Percentiles rank a stretch among this genome's conserved stretches.
phyloP scores from a whole-genome alignment of 2,888 invertebrate genomes.

The Stratiomys singularior region DNA sequence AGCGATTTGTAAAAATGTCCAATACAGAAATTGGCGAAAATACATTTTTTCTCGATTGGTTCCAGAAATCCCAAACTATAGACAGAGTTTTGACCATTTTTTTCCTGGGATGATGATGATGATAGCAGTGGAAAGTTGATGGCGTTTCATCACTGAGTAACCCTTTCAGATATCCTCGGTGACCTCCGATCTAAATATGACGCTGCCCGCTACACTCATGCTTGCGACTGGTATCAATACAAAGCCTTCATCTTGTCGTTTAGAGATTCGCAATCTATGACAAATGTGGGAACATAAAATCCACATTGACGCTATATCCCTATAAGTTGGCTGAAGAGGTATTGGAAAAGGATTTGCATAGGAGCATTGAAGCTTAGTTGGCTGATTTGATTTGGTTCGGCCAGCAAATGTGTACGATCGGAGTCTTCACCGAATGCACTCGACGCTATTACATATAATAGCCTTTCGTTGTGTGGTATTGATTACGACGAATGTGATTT shows the following conservation, averaged over 20 bases:
- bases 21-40: constrained; percentile 48
- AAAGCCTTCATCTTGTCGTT: constrained; percentile 1
- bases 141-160: constrained; percentile 40
- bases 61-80: constrained; percentile 27
- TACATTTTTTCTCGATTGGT: constrained; percentile 44
- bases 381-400: constrained; percentile 4
- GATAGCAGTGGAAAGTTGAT: constrained; percentile 26
- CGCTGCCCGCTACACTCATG: background rate
- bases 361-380: background rate
- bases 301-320: constrained; percentile 13
- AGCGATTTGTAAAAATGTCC: constrained; percentile 47
- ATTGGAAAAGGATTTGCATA: constrained; percentile 30
- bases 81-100: constrained; percentile 35
- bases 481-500: constrained; percentile 25
- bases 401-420: background rate
- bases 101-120: background rate
- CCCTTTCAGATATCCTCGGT: constrained; percentile 27
- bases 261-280: constrained; percentile 28
- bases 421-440: constrained; percentile 11
- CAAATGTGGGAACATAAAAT: constrained; percentile 42
- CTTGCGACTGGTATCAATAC: background rate
- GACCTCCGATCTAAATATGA: background rate
- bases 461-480: constrained; percentile 10
- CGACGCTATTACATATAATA: background rate
- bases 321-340: constrained; percentile 17